phyloP scores from a whole-genome alignment of 2,888 invertebrate genomes.

The Drosophila subquinaria region DNA sequence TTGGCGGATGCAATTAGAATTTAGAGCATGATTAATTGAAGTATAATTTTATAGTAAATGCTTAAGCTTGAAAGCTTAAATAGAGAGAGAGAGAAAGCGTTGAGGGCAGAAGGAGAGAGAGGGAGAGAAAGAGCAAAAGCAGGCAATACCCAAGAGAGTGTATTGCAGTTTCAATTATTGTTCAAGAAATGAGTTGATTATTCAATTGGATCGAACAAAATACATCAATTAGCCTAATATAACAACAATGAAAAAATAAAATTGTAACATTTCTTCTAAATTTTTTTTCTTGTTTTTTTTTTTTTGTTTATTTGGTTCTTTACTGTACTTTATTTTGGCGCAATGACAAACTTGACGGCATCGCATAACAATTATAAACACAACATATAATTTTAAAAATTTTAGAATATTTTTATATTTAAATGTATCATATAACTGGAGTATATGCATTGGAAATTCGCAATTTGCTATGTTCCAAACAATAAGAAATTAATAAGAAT shows the following conservation, averaged over 20 bases:
- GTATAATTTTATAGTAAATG: slow-evolving; percentile 5
- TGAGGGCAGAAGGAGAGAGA: slow-evolving; percentile 28
- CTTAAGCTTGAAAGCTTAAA: slow-evolving; percentile 8
- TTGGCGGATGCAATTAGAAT: slow-evolving; percentile 34
- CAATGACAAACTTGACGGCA: slow-evolving; percentile 62
- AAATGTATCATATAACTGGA: slow-evolving; percentile 39
- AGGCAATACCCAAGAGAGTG: slow-evolving; percentile 30
- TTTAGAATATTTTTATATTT: slow-evolving; percentile 53
- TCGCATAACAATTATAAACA: slow-evolving; percentile 75
- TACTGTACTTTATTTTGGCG: slow-evolving; percentile 63
- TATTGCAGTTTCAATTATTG: slow-evolving; percentile 9
- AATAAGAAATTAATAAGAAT: slow-evolving; percentile 22
- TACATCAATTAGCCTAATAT: slow-evolving; percentile 27
- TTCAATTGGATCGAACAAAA: slow-evolving; percentile 4
- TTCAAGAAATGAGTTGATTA: slow-evolving; percentile 1
- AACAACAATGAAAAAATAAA: slow-evolving; percentile 50
- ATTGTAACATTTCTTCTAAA: slow-evolving; percentile 26
- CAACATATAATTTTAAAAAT: slow-evolving; percentile 67
- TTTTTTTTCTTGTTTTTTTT: background rate
- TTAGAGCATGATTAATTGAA: slow-evolving; percentile 30
- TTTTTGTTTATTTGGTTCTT: background rate
- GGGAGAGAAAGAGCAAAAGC: slow-evolving; percentile 43
- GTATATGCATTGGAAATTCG: slow-evolving; percentile 49
- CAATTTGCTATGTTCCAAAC: slow-evolving; percentile 40
- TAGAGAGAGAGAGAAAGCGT: background rate